Percentiles rank a stretch among this genome's conserved stretches.
Conservation (phyloP, 2,888 invertebrate species). For the Drosophila kambysellisi region DNA sequence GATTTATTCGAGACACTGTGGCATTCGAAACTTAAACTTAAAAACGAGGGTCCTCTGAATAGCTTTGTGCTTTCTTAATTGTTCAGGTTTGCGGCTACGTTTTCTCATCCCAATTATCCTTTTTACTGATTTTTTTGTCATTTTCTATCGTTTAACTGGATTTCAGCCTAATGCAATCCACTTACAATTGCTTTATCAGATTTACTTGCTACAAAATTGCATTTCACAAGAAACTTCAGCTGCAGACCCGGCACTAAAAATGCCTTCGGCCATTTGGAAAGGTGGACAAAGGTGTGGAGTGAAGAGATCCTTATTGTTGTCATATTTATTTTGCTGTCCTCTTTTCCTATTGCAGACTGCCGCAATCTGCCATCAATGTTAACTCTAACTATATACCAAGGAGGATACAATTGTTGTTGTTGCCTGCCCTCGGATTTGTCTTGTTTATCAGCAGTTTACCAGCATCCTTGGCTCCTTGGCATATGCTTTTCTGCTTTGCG, state of each 20-base stretch:
- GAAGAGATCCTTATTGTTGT: constrained; percentile 56
- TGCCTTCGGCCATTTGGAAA: constrained; percentile 44
- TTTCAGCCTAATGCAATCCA: constrained; percentile 61
- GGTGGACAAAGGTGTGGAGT: constrained; percentile 30
- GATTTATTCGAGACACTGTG: constrained; percentile 51
- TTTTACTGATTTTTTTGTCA: constrained; percentile 1
- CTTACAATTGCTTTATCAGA: constrained; percentile 71
- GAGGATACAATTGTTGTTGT: constrained; percentile 25
- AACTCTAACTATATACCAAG: constrained; percentile 46
- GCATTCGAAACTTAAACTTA: constrained; percentile 25
- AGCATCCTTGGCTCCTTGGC: constrained; percentile 35
- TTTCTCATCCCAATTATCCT: constrained; percentile 18
- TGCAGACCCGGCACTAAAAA: constrained; percentile 46
- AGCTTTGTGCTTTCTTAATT: constrained; percentile 67
- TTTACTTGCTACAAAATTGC: constrained; percentile 69
- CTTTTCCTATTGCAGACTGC: constrained; percentile 38
- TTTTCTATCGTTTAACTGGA: constrained; percentile 31
- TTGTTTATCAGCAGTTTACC: constrained; percentile 57
- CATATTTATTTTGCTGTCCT: constrained; percentile 52
- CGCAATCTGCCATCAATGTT: constrained; percentile 61
- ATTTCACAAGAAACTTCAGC: constrained; percentile 63
- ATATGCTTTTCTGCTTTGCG: constrained; percentile 40
- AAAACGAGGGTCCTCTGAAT: constrained; percentile 11
- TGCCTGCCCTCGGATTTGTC: constrained; percentile 29
- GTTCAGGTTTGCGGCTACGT: constrained; percentile 25